Base-by-base conservation (phyloP, 1,140 invertebrate species). In the Drosophila repleta region DNA sequence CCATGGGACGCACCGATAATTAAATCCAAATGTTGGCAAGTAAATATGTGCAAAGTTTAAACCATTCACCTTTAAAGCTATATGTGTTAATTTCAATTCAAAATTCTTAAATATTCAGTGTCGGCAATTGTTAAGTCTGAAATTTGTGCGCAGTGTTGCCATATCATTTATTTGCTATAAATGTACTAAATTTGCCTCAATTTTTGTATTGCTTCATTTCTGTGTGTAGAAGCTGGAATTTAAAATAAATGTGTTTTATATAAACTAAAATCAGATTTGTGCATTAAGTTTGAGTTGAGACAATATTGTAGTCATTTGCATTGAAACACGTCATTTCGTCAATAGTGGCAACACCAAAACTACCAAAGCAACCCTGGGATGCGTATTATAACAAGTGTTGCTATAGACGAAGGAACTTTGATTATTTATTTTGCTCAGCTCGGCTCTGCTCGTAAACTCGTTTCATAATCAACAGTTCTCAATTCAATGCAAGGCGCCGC, bases 381-480 rank as follows among this genome's bases (percentile, higher is more conserved):
- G 45, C 49, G 21, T 46, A 64, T 61, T 60, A 24, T 58, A 79
- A 84, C 76, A 65, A 71, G 49, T 76, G 68, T 74, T 67, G 58
- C 55, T 66, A 29, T 53, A 67, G 41, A 49, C 66, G 61, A 46
- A 60, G 52, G 55, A 56, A 78, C 70, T 73, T 79, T 69, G 80
- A 75, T 43, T 74, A 69, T 69, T 69, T 74, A 69, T 74, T 69
- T 74, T 57, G 66, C 64, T 68, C 24, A 32, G 62, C 18, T 71
- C 61, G 45, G 67, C 45, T 70, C 35, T 41, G 45, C 26, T 49
- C 63, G 62, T 29, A 72, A 53, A 70, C 76, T 65, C 74, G 83
- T 87, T 87, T 87, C 79, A 87, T 87, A 87, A 87, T 87, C 82
- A 68, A 87, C 60, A 78, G 73, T 66, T 77, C 52, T 39, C 61